A percentile compares a stretch with the other conserved stretches of the same genome.
phyloP scores from a whole-genome alignment of 2,113 vertebrate species.

The Lycaon pictus region DNA sequence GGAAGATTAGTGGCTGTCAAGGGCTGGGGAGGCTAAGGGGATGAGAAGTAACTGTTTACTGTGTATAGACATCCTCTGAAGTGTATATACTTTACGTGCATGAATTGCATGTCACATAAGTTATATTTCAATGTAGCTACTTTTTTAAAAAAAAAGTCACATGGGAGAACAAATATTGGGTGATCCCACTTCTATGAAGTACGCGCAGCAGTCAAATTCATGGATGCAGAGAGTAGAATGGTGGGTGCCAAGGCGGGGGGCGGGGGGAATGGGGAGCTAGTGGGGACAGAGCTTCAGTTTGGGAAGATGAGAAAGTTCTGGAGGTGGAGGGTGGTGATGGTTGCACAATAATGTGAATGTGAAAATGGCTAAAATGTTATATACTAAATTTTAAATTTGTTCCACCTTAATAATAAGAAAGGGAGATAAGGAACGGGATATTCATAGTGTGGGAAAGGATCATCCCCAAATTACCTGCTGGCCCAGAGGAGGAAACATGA shows the following conservation, averaged over 20 bases:
- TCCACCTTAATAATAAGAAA: neutral
- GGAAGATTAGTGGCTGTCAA: neutral
- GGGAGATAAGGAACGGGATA: neutral
- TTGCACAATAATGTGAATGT: neutral
- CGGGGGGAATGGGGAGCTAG: accelerated
- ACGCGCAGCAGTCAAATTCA: no score
- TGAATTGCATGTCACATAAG: neutral
- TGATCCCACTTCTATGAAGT: neutral
- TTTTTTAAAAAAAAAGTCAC: neutral
- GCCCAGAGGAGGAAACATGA: no score
- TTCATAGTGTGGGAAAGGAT: neutral
- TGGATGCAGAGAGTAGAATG: neutral
- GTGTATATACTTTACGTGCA: neutral
- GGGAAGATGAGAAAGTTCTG: neutral
- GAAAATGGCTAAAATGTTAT: no score
- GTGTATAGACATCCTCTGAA: neutral
- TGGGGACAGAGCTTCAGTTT: no score
- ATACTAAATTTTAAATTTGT: neutral
- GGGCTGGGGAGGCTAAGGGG: neutral
- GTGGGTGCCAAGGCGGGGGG: neutral
- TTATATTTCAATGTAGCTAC: neutral
- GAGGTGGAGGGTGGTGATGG: neutral
- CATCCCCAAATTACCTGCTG: neutral
- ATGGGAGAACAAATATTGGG: neutral
- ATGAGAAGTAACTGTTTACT: accelerated